A percentile compares a stretch with the other conserved stretches of the same genome.
Evolutionary conservation across 1,140 invertebrate species (phyloP).

Genomic region (Ostrea denselamellosa): DNA sequence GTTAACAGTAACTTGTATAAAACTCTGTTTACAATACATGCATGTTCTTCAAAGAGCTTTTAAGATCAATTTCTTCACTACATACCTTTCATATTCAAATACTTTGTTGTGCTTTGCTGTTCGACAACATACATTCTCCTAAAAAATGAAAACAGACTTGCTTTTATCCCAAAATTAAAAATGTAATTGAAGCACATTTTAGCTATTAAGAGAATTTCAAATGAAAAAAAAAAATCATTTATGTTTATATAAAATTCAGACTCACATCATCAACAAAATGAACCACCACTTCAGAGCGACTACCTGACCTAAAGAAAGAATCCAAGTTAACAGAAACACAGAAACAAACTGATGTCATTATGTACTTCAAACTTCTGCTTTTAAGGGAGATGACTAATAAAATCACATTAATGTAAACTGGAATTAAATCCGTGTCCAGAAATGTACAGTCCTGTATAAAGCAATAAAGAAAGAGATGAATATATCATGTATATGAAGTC

Average conservation of each 20-base stretch:
- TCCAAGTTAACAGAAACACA: neutral
- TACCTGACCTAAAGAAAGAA: slow-evolving; percentile 64
- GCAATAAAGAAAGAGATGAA: too few relatives aligned
- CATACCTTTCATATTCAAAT: slow-evolving; percentile 77
- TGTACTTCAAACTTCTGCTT: neutral
- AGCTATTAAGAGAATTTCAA: neutral
- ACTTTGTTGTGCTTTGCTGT: slow-evolving; percentile 75
- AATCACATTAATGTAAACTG: neutral
- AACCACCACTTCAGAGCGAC: slow-evolving; percentile 73
- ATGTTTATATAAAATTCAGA: neutral
- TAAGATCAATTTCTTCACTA: too few relatives aligned
- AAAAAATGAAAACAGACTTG: slow-evolving; percentile 51
- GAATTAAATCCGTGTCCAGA: neutral
- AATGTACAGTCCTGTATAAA: neutral
- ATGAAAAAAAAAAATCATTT: neutral
- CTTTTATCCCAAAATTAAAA: neutral
- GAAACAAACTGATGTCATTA: neutral
- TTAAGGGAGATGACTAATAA: neutral
- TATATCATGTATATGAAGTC: too few relatives aligned
- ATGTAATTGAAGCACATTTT: neutral
- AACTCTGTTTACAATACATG: neutral
- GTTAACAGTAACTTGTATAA: neutral
- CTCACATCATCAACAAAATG: slow-evolving; percentile 76
- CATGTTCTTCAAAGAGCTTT: neutral
- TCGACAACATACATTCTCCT: slow-evolving; percentile 75